Evolutionary conservation across 2,888 invertebrate genomes (phyloP).

Genomic region (Chydorus sphaericus): DNA sequence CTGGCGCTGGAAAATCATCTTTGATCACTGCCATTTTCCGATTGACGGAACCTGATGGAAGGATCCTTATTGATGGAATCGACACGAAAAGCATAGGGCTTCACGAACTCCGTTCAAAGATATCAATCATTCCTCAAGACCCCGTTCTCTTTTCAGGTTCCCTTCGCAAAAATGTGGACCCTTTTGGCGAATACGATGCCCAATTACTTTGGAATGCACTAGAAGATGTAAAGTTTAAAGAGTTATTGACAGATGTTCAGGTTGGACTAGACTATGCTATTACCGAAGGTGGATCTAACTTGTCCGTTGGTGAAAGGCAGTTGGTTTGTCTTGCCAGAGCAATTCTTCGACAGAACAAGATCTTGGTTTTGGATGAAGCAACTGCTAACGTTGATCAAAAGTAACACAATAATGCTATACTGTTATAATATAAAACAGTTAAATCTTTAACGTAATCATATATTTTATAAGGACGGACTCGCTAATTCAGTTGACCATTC

Average conservation of each 20-base stretch:
- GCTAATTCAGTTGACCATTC: conserved; percentile 13
- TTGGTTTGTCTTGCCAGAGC: conserved; percentile 53
- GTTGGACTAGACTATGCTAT: conserved; percentile 38
- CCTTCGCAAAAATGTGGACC: conserved; percentile 36
- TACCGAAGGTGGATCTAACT: conserved; percentile 26
- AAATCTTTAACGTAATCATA: too few relatives aligned
- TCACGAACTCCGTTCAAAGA: conserved; percentile 48
- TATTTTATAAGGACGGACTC: conserved; percentile 13
- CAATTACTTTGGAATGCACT: conserved; percentile 50
- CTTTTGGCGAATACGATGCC: conserved; percentile 26
- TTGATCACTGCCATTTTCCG: conserved; percentile 42
- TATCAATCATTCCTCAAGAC: conserved; percentile 69
- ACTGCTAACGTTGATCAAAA: too few relatives aligned
- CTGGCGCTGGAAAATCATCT: conserved; percentile 41
- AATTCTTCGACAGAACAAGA: conserved; percentile 38
- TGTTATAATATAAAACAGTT: too few relatives aligned
- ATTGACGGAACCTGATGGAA: conserved; percentile 39
- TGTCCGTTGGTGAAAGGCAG: conserved; percentile 53
- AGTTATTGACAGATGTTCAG: conserved; percentile 39
- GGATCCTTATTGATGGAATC: conserved; percentile 44
- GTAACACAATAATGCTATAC: too few relatives aligned
- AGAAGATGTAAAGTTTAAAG: conserved; percentile 54
- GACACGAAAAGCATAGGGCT: conserved; percentile 48
- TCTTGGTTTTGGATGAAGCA: conserved; percentile 58
- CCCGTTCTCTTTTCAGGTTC: conserved; percentile 63